Conservation (phyloP, 1,140 invertebrate genomes). For the Habropoda laboriosa region DNA sequence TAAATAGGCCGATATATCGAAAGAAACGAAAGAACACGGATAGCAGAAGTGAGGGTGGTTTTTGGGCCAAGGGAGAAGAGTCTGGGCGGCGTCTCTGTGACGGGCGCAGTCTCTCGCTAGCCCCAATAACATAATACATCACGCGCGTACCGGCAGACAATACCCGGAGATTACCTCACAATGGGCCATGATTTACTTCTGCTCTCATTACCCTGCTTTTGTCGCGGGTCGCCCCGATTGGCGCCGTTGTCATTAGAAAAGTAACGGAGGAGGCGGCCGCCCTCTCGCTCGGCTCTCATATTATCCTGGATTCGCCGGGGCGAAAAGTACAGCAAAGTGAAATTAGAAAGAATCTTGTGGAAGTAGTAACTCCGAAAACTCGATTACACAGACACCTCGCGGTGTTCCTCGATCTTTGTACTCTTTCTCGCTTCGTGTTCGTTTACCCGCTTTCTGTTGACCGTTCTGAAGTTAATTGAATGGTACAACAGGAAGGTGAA, state of each 20-base stretch:
- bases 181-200: slow-evolving; percentile 79
- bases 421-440: slow-evolving; percentile 5
- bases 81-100: slow-evolving; percentile 57
- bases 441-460: not conserved
- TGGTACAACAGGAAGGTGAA: not conserved
- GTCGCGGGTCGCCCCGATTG: slow-evolving; percentile 70
- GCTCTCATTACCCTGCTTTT: slow-evolving; percentile 78
- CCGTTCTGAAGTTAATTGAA: not conserved
- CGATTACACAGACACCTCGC: slow-evolving; percentile 68
- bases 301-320: slow-evolving; percentile 65
- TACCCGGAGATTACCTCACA: slow-evolving; percentile 77
- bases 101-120: slow-evolving; percentile 39
- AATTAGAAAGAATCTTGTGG: slow-evolving; percentile 70
- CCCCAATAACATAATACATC: slow-evolving; percentile 78
- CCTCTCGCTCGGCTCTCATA: slow-evolving; percentile 68
- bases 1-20: slow-evolving; percentile 41
- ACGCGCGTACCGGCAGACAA: slow-evolving; percentile 74
- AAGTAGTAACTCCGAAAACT: slow-evolving; percentile 68
- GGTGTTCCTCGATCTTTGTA: slow-evolving; percentile 7
- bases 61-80: slow-evolving; percentile 15
- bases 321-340: slow-evolving; percentile 28
- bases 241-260: slow-evolving; percentile 76
- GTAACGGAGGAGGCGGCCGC: slow-evolving; percentile 74
- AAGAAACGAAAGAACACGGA: slow-evolving; percentile 32
- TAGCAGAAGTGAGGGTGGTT: too few species aligned